Conservation (phyloP, 2,113 vertebrate genomes). For the Trochalopteron elliotii region DNA sequence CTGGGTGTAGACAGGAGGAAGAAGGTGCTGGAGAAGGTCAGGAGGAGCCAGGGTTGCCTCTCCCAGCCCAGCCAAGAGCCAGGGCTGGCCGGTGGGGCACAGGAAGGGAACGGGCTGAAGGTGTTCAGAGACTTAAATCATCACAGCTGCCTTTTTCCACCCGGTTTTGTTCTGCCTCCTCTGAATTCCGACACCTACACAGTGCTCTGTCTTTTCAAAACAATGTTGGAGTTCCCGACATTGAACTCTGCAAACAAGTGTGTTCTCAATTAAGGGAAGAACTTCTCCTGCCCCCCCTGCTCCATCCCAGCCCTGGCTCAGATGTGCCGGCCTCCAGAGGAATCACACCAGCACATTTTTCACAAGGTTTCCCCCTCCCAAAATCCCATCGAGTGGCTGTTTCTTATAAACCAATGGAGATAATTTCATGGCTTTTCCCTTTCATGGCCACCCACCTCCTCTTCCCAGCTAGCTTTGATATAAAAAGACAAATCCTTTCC, state of each 20-base stretch:
- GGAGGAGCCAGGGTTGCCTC: neutral
- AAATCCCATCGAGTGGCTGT: conserved; percentile 32
- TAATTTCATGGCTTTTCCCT: conserved; percentile 59
- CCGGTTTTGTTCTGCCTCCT: conserved; percentile 48
- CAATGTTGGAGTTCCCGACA: conserved; percentile 57
- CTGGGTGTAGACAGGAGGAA: neutral
- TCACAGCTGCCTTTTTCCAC: conserved; percentile 58
- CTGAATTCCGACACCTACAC: conserved; percentile 67
- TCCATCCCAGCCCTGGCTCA: conserved; percentile 23
- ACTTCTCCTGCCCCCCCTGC: conserved; percentile 32
- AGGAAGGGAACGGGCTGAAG: neutral
- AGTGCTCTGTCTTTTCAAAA: conserved; percentile 45
- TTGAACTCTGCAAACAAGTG: conserved; percentile 60
- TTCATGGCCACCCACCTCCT: conserved; percentile 65
- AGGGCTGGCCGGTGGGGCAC: neutral
- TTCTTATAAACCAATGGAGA: conserved; percentile 63
- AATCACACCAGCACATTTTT: conserved; percentile 59
- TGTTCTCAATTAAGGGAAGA: conserved; percentile 67
- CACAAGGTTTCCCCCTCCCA: conserved; percentile 61
- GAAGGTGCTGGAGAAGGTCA: neutral
- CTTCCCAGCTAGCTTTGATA: conserved; percentile 54
- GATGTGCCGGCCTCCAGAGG: conserved; percentile 43
- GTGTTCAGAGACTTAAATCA: conserved; percentile 43
- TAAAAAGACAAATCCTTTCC: conserved; percentile 66
- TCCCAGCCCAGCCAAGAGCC: neutral